A percentile compares a stretch with the other conserved stretches of the same genome.
Conservation (phyloP, 2,888 invertebrate genomes). For the Hylaea fasciaria region DNA sequence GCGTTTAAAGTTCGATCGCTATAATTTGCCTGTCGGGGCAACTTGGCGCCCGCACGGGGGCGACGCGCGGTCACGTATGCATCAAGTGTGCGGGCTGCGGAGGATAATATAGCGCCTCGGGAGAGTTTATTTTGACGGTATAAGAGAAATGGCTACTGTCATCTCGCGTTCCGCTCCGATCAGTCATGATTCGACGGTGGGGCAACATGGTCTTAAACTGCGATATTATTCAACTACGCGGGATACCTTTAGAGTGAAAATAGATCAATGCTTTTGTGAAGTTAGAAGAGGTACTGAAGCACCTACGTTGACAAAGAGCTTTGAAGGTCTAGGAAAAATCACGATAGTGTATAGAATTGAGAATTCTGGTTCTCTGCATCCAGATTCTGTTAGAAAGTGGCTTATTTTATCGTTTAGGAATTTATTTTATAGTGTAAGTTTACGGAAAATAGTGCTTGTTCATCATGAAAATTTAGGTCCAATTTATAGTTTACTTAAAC, state of each 20-base stretch:
- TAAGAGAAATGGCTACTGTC: conserved; percentile 12
- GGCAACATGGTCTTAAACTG: neutral
- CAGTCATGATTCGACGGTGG: conserved; percentile 6
- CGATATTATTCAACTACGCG: conserved; percentile 5
- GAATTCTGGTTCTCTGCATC: no score
- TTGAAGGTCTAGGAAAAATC: neutral
- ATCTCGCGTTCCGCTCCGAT: neutral
- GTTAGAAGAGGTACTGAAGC: neutral
- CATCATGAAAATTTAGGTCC: no score
- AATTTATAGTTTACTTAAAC: no score
- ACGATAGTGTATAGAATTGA: no score
- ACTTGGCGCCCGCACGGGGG: neutral
- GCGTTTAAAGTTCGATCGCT: no score
- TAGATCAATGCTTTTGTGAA: neutral
- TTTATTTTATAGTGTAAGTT: no score
- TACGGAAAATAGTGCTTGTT: no score
- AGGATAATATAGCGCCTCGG: neutral
- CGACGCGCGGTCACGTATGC: neutral
- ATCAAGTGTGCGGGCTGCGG: conserved; percentile 3
- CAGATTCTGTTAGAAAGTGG: no score
- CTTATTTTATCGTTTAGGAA: no score
- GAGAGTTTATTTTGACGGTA: conserved; percentile 9
- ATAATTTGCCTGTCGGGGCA: no score
- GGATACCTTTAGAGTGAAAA: neutral
- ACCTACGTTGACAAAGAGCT: neutral